These are phyloP conservation scores for Adelosebastes latens DNA, from an alignment of 2,797 vertebrate species.

Conservation along the genomic window DNA sequence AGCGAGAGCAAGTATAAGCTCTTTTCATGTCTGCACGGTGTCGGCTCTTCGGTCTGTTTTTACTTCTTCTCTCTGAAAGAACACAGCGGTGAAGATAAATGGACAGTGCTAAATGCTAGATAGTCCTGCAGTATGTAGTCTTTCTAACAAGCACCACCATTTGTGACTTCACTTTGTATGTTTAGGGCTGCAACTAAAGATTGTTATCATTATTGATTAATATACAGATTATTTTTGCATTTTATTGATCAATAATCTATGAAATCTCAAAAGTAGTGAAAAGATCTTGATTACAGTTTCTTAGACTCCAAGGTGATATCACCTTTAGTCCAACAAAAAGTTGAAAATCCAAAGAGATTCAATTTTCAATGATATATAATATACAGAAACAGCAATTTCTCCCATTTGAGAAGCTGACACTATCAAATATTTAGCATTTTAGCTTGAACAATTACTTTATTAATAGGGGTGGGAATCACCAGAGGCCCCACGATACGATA, in stretches of 20 bases:
- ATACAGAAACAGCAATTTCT: not conserved
- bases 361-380: not conserved
- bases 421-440: not conserved
- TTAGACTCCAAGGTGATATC: not conserved
- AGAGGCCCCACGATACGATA: no score
- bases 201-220: not conserved
- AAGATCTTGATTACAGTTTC: not conserved
- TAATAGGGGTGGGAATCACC: not conserved
- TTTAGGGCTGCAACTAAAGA: not conserved
- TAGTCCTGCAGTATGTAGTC: not conserved
- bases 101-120: not conserved
- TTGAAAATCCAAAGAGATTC: not conserved
- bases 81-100: not conserved
- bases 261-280: not conserved
- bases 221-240: not conserved
- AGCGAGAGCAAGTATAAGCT: not conserved
- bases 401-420: not conserved
- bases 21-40: not conserved
- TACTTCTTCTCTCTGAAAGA: not conserved
- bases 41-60: not conserved
- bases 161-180: not conserved
- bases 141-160: not conserved
- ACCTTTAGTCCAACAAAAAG: not conserved
- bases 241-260: not conserved
- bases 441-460: not conserved